Percentiles rank a stretch among this genome's conserved stretches.
phyloP scores from a whole-genome alignment of 2,113 vertebrate genomes.

The Myrmecobius fasciatus region DNA sequence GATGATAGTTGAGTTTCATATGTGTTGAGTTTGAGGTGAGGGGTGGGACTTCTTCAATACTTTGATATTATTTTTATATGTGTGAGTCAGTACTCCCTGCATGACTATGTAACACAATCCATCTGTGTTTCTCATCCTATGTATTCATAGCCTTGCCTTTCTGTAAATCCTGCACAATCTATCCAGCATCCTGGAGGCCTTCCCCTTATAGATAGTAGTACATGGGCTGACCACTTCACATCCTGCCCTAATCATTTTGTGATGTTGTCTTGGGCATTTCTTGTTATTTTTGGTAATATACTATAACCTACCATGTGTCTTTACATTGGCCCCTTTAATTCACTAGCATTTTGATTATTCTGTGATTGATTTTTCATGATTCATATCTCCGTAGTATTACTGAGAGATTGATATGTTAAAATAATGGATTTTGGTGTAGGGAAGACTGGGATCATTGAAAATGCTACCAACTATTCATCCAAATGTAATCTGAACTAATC shows the following conservation, averaged over 20 bases:
- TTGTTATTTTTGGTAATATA: neutral
- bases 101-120: neutral
- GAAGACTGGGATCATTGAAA: neutral
- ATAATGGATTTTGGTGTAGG: neutral
- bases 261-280: neutral
- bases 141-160: neutral
- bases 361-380: neutral
- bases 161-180: neutral
- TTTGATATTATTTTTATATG: neutral
- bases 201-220: neutral
- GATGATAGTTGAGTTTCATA: neutral
- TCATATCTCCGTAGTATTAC: neutral
- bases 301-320: neutral
- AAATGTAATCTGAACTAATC: neutral
- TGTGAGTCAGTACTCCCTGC: neutral
- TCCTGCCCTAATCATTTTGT: neutral
- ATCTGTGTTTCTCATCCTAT: neutral
- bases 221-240: neutral
- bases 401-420: neutral
- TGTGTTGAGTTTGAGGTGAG: neutral
- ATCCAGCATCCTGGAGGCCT: neutral
- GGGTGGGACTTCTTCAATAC: neutral
- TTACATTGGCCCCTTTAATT: neutral
- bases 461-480: neutral
- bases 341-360: neutral